phyloP scores from a whole-genome alignment of 2,888 invertebrate species.

The Acrobasis suavella region DNA sequence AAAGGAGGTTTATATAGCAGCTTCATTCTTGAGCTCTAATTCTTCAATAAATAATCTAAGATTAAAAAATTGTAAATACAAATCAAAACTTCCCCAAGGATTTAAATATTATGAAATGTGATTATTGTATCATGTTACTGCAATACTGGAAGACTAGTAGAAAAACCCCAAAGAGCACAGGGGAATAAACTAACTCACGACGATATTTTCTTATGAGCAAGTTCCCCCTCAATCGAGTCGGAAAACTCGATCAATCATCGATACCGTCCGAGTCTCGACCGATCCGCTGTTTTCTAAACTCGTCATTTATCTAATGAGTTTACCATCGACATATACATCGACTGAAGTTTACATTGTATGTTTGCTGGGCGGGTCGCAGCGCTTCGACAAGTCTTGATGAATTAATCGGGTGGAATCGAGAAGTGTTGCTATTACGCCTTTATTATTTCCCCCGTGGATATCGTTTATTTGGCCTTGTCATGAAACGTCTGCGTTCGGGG shows the following conservation, averaged over 20 bases:
- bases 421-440: conserved; percentile 39
- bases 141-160: too few species aligned
- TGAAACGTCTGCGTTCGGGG: conserved; percentile 19
- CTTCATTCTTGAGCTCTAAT: too few species aligned
- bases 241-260: conserved; percentile 62
- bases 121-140: too few species aligned
- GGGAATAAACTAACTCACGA: not conserved
- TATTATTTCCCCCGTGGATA: conserved; percentile 22
- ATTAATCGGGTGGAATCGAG: conserved; percentile 57
- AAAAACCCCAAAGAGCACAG: too few species aligned
- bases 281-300: conserved; percentile 66
- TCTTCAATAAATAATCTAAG: too few species aligned
- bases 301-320: conserved; percentile 79
- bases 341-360: conserved; percentile 37
- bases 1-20: too few species aligned
- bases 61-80: too few species aligned
- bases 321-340: too few species aligned
- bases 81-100: too few species aligned
- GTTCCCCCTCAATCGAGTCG: conserved; percentile 32
- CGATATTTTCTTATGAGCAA: conserved; percentile 50
- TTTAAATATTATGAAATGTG: too few species aligned
- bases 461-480: conserved; percentile 22
- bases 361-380: conserved; percentile 47
- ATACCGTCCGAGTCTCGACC: conserved; percentile 29
- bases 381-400: conserved; percentile 62